Conservation (phyloP, 2,113 vertebrate species). For the Okapia johnstoni region DNA sequence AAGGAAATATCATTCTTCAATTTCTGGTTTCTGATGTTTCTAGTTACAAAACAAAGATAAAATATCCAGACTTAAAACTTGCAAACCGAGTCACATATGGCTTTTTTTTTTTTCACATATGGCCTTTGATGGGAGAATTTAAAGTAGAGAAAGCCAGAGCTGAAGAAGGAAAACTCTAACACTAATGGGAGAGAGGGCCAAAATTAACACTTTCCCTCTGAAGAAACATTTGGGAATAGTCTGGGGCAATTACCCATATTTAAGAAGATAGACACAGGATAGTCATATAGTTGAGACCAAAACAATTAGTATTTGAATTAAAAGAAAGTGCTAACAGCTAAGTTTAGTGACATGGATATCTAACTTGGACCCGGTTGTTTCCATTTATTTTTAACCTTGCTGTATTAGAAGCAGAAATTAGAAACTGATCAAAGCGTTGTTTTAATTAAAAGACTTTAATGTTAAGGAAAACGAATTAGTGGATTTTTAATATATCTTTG, state of each 20-base stretch:
- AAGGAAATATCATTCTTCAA: neutral
- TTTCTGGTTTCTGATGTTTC: neutral
- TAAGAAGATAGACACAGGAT: neutral
- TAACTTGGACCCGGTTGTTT: neutral
- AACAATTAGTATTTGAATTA: neutral
- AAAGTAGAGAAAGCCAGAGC: neutral
- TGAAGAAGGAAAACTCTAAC: neutral
- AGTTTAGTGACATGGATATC: neutral
- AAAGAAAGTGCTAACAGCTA: neutral
- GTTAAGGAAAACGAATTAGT: conserved; percentile 43
- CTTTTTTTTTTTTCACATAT: neutral
- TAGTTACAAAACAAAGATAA: conserved; percentile 11
- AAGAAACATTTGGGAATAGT: neutral
- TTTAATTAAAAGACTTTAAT: conserved; percentile 57
- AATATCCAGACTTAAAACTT: neutral
- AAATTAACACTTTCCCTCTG: neutral
- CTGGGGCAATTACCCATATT: neutral
- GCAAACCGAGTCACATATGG: neutral
- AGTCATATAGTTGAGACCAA: neutral
- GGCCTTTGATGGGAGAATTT: neutral
- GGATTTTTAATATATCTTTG: conserved; percentile 38
- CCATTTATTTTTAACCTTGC: neutral
- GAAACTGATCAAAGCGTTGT: neutral
- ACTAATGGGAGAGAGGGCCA: neutral
- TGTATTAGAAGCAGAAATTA: neutral